A percentile compares a stretch with the other conserved stretches of the same genome.
Conservation (phyloP, 2,888 invertebrate genomes). For the Cremastinae sp. region DNA sequence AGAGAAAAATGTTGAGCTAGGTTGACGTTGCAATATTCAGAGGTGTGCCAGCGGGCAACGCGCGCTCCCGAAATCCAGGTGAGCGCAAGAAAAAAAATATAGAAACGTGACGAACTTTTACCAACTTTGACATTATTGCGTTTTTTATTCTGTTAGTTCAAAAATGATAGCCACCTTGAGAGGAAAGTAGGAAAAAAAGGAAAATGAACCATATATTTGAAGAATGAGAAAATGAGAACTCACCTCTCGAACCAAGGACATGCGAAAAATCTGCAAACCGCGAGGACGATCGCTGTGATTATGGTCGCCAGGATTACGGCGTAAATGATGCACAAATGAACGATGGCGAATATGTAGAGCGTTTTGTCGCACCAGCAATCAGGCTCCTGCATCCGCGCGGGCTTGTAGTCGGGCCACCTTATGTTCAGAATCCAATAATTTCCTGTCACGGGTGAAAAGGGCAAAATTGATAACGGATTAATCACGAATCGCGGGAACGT, state of each 20-base stretch:
- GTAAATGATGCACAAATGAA: slow-evolving; percentile 88
- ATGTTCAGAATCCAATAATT: slow-evolving; percentile 90
- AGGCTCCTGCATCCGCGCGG: slow-evolving; percentile 87
- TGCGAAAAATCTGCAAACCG: slow-evolving; percentile 86
- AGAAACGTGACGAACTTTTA: background rate
- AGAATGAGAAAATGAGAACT: slow-evolving; percentile 42
- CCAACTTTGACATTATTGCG: background rate
- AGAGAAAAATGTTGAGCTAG: slow-evolving; percentile 21
- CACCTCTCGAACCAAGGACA: slow-evolving; percentile 85
- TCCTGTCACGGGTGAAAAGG: slow-evolving; percentile 64
- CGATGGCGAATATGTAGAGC: slow-evolving; percentile 88
- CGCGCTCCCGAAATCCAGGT: slow-evolving; percentile 29
- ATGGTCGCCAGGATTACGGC: slow-evolving; percentile 83
- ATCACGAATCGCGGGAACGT: slow-evolving; percentile 3
- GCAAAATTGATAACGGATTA: slow-evolving; percentile 3
- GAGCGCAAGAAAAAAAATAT: background rate
- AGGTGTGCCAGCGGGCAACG: slow-evolving; percentile 24
- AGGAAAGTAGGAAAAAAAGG: no score
- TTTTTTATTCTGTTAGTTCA: no score
- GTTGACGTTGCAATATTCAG: slow-evolving; percentile 46
- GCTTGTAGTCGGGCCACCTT: slow-evolving; percentile 89
- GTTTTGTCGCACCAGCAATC: slow-evolving; percentile 90
- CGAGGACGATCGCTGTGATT: slow-evolving; percentile 83
- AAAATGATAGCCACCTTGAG: no score
- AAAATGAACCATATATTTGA: background rate